These are phyloP conservation scores for Eupristina koningsbergeri DNA, from an alignment of 1,140 invertebrate species.

Conservation along the genomic window DNA sequence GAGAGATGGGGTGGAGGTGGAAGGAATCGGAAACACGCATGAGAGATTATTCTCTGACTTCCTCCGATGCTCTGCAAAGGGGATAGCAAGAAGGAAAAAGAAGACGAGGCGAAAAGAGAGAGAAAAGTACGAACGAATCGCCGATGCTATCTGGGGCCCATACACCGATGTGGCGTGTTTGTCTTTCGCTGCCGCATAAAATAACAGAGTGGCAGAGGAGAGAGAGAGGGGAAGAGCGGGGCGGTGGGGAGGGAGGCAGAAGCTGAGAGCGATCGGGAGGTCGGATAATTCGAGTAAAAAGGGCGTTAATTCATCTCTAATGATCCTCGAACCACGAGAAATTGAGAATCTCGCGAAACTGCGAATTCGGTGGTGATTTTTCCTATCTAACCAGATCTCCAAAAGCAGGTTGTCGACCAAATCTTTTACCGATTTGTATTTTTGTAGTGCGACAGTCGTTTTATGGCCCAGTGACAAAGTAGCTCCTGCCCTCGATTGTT, in stretches of 20 bases:
- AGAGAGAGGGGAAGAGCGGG: not conserved
- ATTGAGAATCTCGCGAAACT: slow-evolving; percentile 41
- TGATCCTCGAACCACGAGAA: slow-evolving; percentile 35
- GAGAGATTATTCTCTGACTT: slow-evolving; percentile 45
- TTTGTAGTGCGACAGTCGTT: slow-evolving; percentile 11
- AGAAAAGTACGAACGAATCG: slow-evolving; percentile 45
- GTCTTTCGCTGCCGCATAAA: slow-evolving; percentile 31
- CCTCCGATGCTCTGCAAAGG: slow-evolving; percentile 3
- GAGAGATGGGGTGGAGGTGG: not conserved
- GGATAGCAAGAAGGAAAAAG: not conserved
- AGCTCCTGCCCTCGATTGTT: not conserved
- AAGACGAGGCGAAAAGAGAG: not conserved
- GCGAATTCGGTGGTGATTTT: slow-evolving; percentile 27
- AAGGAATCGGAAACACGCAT: slow-evolving; percentile 41
- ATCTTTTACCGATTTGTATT: slow-evolving; percentile 24
- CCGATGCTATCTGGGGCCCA: slow-evolving; percentile 40
- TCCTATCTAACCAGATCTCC: slow-evolving; percentile 8
- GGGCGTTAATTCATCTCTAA: slow-evolving; percentile 42
- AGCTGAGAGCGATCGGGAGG: slow-evolving; percentile 31
- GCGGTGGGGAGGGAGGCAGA: not conserved
- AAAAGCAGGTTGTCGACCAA: slow-evolving; percentile 32
- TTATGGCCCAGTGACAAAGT: not conserved
- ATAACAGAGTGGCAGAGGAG: slow-evolving; percentile 31
- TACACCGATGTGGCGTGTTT: slow-evolving; percentile 1
- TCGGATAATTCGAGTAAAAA: slow-evolving; percentile 48